Conservation (phyloP, 2,888 invertebrate species). For the Ichneumoninae sp. region DNA sequence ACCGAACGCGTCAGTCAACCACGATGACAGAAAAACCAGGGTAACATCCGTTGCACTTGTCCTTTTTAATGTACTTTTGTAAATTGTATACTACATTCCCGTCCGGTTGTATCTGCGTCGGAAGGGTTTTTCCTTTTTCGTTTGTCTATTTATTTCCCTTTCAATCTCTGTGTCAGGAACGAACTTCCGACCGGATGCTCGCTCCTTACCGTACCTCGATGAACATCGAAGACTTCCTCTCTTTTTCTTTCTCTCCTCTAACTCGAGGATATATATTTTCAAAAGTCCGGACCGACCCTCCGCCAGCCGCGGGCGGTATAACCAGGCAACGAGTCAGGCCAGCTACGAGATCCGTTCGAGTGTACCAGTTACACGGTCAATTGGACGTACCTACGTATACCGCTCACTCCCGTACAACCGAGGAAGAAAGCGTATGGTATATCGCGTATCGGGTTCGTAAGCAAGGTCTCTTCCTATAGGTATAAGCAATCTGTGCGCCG, state of each 20-base stretch:
- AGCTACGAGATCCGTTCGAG: conserved; percentile 68
- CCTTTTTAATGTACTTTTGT: background rate
- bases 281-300: conserved; percentile 46
- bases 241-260: conserved; percentile 8
- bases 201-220: conserved; percentile 23
- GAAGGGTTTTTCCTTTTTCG: conserved; percentile 4
- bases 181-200: conserved; percentile 13
- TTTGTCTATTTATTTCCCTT: background rate
- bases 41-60: background rate
- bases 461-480: conserved; percentile 24
- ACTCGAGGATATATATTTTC: conserved; percentile 42
- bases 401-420: conserved; percentile 22
- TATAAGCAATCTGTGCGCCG: conserved; percentile 34
- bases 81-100: background rate
- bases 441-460: conserved; percentile 42
- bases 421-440: conserved; percentile 38
- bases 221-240: conserved; percentile 37
- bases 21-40: background rate
- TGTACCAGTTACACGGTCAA: conserved; percentile 75
- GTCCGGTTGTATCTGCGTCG: background rate
- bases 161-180: background rate
- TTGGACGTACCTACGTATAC: conserved; percentile 70
- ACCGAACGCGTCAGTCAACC: background rate
- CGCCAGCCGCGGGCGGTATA: conserved; percentile 57
- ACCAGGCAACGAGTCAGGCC: conserved; percentile 34